Base-by-base conservation (phyloP, 1,140 invertebrate species). In the Drosophila sturtevanti region DNA sequence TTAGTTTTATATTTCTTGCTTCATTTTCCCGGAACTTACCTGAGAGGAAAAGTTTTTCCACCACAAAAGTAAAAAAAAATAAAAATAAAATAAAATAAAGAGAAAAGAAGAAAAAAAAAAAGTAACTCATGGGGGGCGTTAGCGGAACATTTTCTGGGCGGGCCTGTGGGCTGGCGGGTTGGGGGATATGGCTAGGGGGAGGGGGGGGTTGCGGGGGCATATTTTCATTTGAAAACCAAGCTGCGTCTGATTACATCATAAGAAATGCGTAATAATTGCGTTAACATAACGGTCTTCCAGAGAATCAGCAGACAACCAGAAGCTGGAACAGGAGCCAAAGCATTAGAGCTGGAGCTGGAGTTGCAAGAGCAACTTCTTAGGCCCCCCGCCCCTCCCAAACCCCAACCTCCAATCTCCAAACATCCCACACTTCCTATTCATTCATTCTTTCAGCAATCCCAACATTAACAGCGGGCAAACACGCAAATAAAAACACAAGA, bases 191-290 rank as follows among this genome's bases (percentile, higher is more conserved):
- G 7, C 9, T 38, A 41, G 34, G 56, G 35, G 35, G 64, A 11
- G 34, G n/a, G n/a, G n/a, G n/a, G n/a, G n/a, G n/a, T n/a, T n/a
- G n/a, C n/a, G n/a, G 48, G 31, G 63, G 71, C 79, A 84, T 89
- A 89, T 84, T 89, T 89, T 89, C 79, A 89, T 89, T 89, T 89
- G 58, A 78, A 80, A 72, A 79, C 55, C 72, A 89, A 79, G 85
- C 84, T 78, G 85, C 84, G 85, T 89, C 84, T 89, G 84, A 89
- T 89, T 89, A 89, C 84, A 89, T 89, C 84, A 89, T 89, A 89
- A 89, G 84, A 89, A 89, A 89, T 89, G 84, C 84, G 84, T 89
- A 89, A 89, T 89, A 89, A 89, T 89, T 89, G 85, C 77, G 84
- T 89, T 89, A 89, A 84, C 84, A 87, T 87, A 82, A 82, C 75